Evolutionary conservation across 2,888 invertebrate species (phyloP), one percentile per base, ranked within the genome.

Genomic region (Oscheius sp.): DNA sequence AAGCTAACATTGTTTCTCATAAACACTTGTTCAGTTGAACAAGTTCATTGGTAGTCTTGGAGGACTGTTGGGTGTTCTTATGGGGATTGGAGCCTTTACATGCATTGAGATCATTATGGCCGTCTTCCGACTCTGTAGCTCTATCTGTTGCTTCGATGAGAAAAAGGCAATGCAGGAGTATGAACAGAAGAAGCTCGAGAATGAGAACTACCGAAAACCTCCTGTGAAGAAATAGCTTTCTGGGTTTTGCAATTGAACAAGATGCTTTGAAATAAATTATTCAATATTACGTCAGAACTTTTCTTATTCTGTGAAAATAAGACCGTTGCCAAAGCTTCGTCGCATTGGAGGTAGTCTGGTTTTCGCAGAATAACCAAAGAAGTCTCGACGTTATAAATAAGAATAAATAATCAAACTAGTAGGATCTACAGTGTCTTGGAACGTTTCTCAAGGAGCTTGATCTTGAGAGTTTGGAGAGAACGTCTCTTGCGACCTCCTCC

Each of bases 361-460:
- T 21, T 21, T 21, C 21, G 21, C 21, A 21, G 21, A 21, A 21
- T 21, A 21, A 21, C 21, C 21, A 21, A 21, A 0, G 21, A 21
- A 21, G 21, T 21, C 7, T 7, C 42, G 42, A 42, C 42, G 42
- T 7, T 3, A 42, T 42, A 42, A 57, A 57, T 57, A 21, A 21
- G 21, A 21, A 21, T 21, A 57, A 57, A 57, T 57, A 57, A 10
- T 21, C 1, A 42, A 42, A 42, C 3, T 3, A 42, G 7, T 42
- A 42, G 7, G 7, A 42, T 42, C 0, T 42, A 42, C 9, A 57
- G 57, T 21, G 29, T 33, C 33, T 60, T 60, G 60, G 65, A 7
- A 50, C 48, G 48, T 37, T 68, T 68, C 55, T 68, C 42, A 37
- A 35, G 32, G 37, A 68, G 68, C 68, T 68, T 68, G 55, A 55